phyloP scores from a whole-genome alignment of 1,140 invertebrate genomes.

The Solenopsis invicta region DNA sequence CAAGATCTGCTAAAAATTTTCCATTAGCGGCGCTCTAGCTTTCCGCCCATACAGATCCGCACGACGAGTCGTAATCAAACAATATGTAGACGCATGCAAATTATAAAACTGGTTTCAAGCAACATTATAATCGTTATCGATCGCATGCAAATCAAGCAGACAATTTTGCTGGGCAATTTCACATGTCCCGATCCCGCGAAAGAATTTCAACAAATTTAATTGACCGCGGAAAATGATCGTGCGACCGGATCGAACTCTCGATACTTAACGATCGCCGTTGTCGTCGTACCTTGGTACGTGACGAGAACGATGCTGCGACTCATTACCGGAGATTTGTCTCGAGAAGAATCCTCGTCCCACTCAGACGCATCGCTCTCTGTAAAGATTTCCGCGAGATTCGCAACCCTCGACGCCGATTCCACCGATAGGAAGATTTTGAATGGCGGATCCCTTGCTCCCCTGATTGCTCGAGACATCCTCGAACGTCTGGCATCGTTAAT shows the following conservation, averaged over 20 bases:
- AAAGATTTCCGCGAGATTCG: slow-evolving; percentile 47
- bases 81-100: not conserved
- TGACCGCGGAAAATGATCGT: not conserved
- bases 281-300: slow-evolving; percentile 78
- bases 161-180: not conserved
- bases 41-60: not conserved
- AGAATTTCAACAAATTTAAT: slow-evolving; percentile 22
- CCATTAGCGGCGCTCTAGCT: not conserved
- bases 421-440: slow-evolving; percentile 62
- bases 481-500: slow-evolving; percentile 77
- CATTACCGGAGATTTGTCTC: slow-evolving; percentile 84
- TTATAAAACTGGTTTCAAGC: not conserved
- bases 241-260: slow-evolving; percentile 8
- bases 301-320: slow-evolving; percentile 82
- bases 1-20: not conserved
- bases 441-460: slow-evolving; percentile 56
- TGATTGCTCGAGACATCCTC: slow-evolving; percentile 77
- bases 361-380: slow-evolving; percentile 50
- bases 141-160: not conserved
- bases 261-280: slow-evolving; percentile 57
- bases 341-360: slow-evolving; percentile 77
- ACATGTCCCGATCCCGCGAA: not conserved
- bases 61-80: not conserved
- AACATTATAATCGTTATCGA: not conserved
- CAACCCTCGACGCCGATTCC: slow-evolving; percentile 60